Conservation (phyloP, 2,113 vertebrate genomes). For the Colistium nudipinnis region DNA sequence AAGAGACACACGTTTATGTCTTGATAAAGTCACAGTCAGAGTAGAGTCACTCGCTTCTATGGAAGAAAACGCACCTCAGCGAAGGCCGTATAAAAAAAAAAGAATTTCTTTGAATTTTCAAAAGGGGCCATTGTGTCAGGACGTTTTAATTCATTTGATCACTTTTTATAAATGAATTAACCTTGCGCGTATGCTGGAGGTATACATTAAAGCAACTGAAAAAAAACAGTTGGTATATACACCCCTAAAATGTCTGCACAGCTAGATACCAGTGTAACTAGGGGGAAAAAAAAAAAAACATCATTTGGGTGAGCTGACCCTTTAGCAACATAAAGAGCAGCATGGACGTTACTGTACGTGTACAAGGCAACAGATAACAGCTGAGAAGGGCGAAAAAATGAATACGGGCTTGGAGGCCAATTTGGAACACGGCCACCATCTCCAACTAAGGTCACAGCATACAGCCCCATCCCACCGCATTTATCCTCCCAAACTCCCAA, state of each 20-base stretch:
- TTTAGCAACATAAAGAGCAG: conserved; percentile 1
- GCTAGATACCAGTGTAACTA: neutral
- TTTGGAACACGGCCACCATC: conserved; percentile 60
- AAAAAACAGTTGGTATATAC: neutral
- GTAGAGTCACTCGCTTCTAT: no score
- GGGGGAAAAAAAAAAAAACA: no score
- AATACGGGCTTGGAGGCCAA: conserved; percentile 44
- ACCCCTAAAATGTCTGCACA: neutral
- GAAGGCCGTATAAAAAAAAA: no score
- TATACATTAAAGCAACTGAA: neutral
- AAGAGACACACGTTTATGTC: no score
- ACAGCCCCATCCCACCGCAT: conserved; percentile 42
- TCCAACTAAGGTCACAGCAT: conserved; percentile 55
- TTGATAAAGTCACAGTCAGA: no score
- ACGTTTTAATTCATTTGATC: no score
- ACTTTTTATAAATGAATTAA: neutral
- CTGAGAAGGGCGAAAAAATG: conserved; percentile 24
- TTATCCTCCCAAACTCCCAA: conserved; percentile 42
- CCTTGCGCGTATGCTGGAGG: neutral
- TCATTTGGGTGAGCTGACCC: neutral
- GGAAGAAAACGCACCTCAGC: no score
- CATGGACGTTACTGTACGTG: conserved; percentile 11
- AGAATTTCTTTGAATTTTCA: no score
- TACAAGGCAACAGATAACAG: conserved; percentile 30
- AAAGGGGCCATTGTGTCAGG: no score